Evolutionary conservation across 2,888 invertebrate species (phyloP).

Genomic region (Trissolcus brochymenae): DNA sequence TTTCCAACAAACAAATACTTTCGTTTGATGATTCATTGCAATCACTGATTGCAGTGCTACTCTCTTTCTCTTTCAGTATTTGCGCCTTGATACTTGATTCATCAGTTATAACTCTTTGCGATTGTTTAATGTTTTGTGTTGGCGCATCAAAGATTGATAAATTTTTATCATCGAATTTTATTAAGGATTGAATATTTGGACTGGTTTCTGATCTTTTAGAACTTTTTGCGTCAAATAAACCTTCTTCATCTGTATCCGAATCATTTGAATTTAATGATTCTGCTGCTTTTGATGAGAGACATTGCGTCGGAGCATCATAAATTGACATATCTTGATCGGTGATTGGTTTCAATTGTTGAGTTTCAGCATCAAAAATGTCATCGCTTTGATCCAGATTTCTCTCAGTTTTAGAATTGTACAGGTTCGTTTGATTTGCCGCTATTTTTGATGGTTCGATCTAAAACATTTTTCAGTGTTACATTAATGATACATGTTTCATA

Average conservation of each 20-base stretch:
- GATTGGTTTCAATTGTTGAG: background rate
- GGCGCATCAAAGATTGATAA: background rate
- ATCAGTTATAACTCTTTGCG: background rate
- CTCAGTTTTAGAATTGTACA: background rate
- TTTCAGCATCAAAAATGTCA: background rate
- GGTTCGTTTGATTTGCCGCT: background rate
- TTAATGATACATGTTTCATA: background rate
- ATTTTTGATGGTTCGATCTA: background rate
- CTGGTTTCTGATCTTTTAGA: background rate
- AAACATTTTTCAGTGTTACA: background rate
- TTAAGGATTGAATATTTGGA: background rate
- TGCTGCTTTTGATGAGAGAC: background rate
- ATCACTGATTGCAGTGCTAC: background rate
- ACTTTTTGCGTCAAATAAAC: background rate
- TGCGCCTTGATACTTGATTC: background rate
- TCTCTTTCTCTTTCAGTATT: background rate
- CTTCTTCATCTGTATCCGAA: conserved; percentile 4
- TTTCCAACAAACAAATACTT: background rate
- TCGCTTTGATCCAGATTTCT: background rate
- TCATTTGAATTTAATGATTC: background rate
- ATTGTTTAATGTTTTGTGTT: background rate
- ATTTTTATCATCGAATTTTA: background rate
- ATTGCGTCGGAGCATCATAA: conserved; percentile 7
- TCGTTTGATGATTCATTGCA: background rate
- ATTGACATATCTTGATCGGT: background rate